phyloP scores from a whole-genome alignment of 2,888 invertebrate genomes.

The Smittia sp. region DNA sequence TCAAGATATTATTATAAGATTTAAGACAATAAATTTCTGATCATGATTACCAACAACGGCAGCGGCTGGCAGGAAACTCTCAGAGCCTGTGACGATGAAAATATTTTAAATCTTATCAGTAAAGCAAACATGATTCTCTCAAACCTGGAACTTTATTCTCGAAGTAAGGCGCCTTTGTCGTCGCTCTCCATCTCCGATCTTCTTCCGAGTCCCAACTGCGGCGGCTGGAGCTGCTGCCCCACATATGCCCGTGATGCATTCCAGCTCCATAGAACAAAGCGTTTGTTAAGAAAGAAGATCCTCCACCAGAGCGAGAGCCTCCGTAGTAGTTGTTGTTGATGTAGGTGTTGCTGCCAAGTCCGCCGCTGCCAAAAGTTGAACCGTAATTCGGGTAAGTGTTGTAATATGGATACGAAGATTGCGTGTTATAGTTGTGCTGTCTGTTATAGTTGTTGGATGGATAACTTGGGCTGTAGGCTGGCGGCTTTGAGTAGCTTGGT shows the following conservation, averaged over 20 bases:
- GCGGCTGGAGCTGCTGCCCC: not conserved
- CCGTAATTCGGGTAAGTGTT: not conserved
- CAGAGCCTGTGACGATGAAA: not conserved
- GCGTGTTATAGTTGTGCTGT: too few relatives aligned
- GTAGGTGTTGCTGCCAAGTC: constrained; percentile 14
- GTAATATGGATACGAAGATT: too few relatives aligned
- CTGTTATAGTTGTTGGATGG: too few relatives aligned
- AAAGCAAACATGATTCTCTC: not conserved
- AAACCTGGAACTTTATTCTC: constrained; percentile 26
- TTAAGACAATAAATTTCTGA: not conserved
- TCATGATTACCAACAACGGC: constrained; percentile 20
- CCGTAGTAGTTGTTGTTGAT: constrained; percentile 16
- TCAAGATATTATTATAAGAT: not conserved
- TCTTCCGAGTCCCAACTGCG: constrained; percentile 1
- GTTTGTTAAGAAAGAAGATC: constrained; percentile 9
- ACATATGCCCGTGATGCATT: not conserved
- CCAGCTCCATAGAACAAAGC: constrained; percentile 23
- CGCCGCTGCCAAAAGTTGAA: not conserved
- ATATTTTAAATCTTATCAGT: not conserved
- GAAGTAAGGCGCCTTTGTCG: constrained; percentile 24
- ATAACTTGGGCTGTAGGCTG: not conserved
- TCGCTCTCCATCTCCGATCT: constrained; percentile 21
- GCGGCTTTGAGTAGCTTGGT: not conserved
- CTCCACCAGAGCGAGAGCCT: not conserved
- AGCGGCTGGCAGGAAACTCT: constrained; percentile 5